Evolutionary conservation across 2,797 vertebrate genomes (phyloP).

Genomic region (Phoeniculus purpureus): DNA sequence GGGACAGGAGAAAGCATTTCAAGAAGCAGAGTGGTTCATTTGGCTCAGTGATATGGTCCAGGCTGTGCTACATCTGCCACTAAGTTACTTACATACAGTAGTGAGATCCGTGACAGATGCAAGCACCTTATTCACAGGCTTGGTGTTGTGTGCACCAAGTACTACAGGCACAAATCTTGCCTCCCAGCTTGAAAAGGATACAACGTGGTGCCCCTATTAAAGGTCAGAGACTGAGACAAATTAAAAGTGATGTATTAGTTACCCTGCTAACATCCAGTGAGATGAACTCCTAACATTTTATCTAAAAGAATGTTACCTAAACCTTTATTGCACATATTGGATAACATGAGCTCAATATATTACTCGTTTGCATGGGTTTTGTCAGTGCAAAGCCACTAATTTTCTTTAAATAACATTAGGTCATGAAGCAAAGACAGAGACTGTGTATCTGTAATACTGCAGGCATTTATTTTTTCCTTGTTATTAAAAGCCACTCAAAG

Average conservation of each 20-base stretch:
- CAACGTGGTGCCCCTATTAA: rapidly evolving
- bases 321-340: neutral
- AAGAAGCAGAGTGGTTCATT: neutral
- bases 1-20: neutral
- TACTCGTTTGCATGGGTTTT: neutral
- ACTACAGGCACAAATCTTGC: neutral
- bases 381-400: neutral
- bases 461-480: constrained; percentile 42
- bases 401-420: constrained; percentile 19
- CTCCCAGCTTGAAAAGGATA: neutral
- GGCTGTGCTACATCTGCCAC: neutral
- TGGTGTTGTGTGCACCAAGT: neutral
- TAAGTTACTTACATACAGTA: rapidly evolving
- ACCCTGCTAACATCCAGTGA: neutral
- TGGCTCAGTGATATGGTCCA: rapidly evolving
- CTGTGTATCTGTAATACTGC: neutral
- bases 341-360: neutral
- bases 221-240: rapidly evolving
- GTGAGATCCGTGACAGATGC: neutral
- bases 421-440: constrained; percentile 1
- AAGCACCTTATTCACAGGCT: neutral
- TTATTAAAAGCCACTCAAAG: constrained; percentile 37
- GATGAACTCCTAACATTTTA: neutral
- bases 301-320: neutral
- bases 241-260: neutral